Evolutionary conservation across 2,888 invertebrate species (phyloP), one percentile per base, ranked within the genome.

Genomic region (Drosophila yooni): DNA sequence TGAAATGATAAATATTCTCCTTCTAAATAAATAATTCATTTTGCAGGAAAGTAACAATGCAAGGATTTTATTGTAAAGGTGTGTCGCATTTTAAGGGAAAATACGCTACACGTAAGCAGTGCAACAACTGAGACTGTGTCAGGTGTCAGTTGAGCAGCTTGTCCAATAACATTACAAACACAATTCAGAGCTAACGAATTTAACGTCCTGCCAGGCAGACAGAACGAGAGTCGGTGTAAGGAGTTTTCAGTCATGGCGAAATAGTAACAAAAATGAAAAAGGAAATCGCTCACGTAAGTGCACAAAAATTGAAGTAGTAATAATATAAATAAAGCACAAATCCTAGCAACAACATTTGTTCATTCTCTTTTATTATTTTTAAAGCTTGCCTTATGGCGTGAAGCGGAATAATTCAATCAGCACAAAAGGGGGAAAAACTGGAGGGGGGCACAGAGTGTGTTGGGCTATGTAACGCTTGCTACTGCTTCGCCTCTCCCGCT

Each of bases 381-480:
- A 57, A 66, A 70, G 70, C 56, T 76, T 74, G 79, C 84, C 82
- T 79, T 84, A 87, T 84, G 82, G 87, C 90, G 88, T 90, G 88
- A 85, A 90, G 87, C 90, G 90, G 88, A 87, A 87, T 87, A 87
- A 87, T 87, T 87, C 88, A 87, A 90, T 87, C 90, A 87, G 80
- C 70, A 74, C 66, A 75, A 71, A 76, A 79, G 70, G 58, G 64
- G 70, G 63, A 70, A 62, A 56, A 46, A 34, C 40, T 25, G 36
- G 53, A n/a, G 53, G 43, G 43, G 46, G 52, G 31, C 8, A 29
- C 34, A 13, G 34, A 33, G 72, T 25, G 25, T 3, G 70, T 66
- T 54, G 38, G 59, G 56, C 48, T 29, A 38, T 48, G 58, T 50
- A 13, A 10, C 33, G 34, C 34, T 51, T 6, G 3, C 51, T 31